These are phyloP conservation scores for Agriopis aurantiaria DNA, from an alignment of 2,888 invertebrate species.

Conservation along the genomic window DNA sequence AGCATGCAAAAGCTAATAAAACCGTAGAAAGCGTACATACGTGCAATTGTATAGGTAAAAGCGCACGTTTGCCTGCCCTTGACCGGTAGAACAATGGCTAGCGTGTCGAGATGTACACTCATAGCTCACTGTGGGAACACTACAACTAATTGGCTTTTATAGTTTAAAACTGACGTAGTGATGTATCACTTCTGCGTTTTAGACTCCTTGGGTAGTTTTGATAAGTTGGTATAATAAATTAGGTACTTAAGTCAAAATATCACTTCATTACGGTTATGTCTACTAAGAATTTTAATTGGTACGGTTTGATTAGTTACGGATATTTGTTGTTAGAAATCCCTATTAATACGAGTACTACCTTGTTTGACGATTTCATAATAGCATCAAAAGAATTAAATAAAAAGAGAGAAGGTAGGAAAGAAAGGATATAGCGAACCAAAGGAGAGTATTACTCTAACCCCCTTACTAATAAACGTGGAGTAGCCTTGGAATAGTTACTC, in stretches of 20 bases:
- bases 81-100: constrained; percentile 69
- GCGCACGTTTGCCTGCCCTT: constrained; percentile 55
- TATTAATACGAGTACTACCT: no score
- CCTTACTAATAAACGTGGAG: no score
- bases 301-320: neutral
- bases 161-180: constrained; percentile 47
- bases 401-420: no score
- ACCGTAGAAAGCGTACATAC: constrained; percentile 20
- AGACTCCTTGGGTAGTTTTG: neutral
- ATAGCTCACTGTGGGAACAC: constrained; percentile 65
- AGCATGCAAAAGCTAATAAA: constrained; percentile 8
- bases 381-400: no score
- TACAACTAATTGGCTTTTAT: constrained; percentile 51
- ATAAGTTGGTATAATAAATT: neutral
- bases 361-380: no score
- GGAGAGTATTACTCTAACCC: no score
- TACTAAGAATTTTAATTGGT: neutral
- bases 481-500: no score
- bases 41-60: constrained; percentile 13
- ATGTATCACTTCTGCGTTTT: constrained; percentile 1
- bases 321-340: neutral
- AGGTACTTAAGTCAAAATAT: neutral
- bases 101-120: constrained; percentile 50
- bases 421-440: no score
- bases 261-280: neutral